Evolutionary conservation across 2,888 invertebrate genomes (phyloP), one percentile per base, ranked within the genome.

Genomic region (Rotaria socialis): DNA sequence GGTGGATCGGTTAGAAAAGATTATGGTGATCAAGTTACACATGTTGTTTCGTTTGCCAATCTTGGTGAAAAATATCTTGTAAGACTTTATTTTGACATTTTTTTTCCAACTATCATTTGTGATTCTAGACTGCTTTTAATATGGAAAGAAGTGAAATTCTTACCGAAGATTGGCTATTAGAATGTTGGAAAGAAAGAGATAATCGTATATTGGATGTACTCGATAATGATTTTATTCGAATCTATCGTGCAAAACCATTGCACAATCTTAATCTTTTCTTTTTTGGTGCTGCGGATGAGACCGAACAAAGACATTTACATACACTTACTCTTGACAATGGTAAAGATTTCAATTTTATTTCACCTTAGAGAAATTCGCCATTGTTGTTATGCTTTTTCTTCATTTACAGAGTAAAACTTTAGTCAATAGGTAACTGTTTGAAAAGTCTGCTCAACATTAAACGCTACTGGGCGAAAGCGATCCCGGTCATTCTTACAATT

Each of bases 1-100:
- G 96, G 96, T 89, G 97, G 97, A 85, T 96, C 96, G 89, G 95
- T 97, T 90, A 94, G 96, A 88, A 95, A 95, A 92, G 96, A 97
- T 90, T 94, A 96, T 93, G 93, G 94, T 87, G 94, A 94, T 90
- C 89, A 89, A 55, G 95, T 96, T 89, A 97, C 97, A 86, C 97
- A 97, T 93, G 93, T 98, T 89, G 95, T 98, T 89, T 95, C 97
- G 88, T 95, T 95, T 89, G 93, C 94, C 89, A 95, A 95, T 89
- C 94, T 94, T 85, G 96, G 96, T 87, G 95, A 95, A 89, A 97
- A 97, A 92, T 97, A 97, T 92, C 94, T 90, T 89, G 92, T 92
- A 89, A 87, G 89, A 88, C 24, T 58, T 47, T 7, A 75, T 24
- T 41, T 41, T 50, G 14, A 22, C 14, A 19, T 10, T 27, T 27